Evolutionary conservation across 2,797 vertebrate species (phyloP).

Genomic region (Chromobotia macracanthus): DNA sequence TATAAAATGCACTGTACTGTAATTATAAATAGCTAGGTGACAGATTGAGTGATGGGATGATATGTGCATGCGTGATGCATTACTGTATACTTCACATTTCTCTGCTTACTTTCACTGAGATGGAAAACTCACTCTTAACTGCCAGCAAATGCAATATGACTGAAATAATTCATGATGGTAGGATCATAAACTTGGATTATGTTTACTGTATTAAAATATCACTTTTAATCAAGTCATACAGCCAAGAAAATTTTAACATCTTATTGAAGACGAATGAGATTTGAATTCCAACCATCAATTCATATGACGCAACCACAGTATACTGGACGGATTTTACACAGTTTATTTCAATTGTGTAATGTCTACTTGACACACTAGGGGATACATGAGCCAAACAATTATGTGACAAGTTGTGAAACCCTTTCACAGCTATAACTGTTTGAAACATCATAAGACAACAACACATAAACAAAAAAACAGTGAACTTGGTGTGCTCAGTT

Average conservation of each 20-base stretch:
- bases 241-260: background rate
- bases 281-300: constrained; percentile 15
- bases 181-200: constrained; percentile 20
- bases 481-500: background rate
- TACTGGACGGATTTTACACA: constrained; percentile 1
- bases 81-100: constrained; percentile 50
- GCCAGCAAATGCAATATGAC: constrained; percentile 61
- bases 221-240: background rate
- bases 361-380: background rate
- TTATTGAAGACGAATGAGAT: constrained; percentile 11
- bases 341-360: background rate
- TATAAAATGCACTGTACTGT: constrained; percentile 77
- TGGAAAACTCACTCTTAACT: constrained; percentile 60
- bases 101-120: constrained; percentile 51
- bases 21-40: constrained; percentile 77
- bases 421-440: constrained; percentile 8
- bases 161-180: constrained; percentile 31
- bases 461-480: background rate
- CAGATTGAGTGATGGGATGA: constrained; percentile 65
- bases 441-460: constrained; percentile 6
- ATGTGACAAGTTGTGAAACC: constrained; percentile 23
- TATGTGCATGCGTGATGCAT: constrained; percentile 70
- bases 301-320: background rate
- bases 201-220: background rate
- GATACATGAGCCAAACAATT: background rate